Evolutionary conservation across 1,140 invertebrate genomes (phyloP).

Genomic region (Oncopodura yosiiana): DNA sequence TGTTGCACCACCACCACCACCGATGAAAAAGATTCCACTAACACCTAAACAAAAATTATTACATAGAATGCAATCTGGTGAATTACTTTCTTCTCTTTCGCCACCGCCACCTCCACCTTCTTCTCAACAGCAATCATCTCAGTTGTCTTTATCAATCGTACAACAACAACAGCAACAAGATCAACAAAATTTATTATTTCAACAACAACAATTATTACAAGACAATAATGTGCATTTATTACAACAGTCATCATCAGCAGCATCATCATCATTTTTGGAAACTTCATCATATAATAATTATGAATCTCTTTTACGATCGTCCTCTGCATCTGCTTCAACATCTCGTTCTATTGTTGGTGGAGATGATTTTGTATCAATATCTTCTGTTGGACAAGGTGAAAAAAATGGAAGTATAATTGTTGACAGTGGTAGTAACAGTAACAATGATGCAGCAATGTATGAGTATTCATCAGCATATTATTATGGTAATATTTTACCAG

Average conservation of each 20-base stretch:
- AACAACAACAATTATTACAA: neutral
- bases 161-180: conserved; percentile 9
- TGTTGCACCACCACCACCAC: neutral
- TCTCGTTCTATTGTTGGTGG: conserved; percentile 5
- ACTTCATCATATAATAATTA: no score
- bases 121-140: conserved; percentile 8
- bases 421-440: no score
- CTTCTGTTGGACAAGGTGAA: conserved; percentile 13
- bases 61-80: conserved; percentile 32
- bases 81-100: conserved; percentile 14
- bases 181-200: neutral
- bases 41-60: conserved; percentile 34
- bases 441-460: conserved; percentile 22
- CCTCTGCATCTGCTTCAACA: neutral
- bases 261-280: conserved; percentile 1
- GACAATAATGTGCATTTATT: neutral
- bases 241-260: neutral
- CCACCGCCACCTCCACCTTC: conserved; percentile 12
- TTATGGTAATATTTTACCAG: conserved; percentile 27
- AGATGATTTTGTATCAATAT: conserved; percentile 4
- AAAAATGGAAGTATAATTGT: conserved; percentile 15
- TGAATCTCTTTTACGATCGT: neutral
- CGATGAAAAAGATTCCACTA: conserved; percentile 32
- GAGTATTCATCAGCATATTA: conserved; percentile 30
- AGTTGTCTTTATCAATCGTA: neutral